Base-by-base conservation (phyloP, 2,888 invertebrate species). In the Lycaena phlaeas region DNA sequence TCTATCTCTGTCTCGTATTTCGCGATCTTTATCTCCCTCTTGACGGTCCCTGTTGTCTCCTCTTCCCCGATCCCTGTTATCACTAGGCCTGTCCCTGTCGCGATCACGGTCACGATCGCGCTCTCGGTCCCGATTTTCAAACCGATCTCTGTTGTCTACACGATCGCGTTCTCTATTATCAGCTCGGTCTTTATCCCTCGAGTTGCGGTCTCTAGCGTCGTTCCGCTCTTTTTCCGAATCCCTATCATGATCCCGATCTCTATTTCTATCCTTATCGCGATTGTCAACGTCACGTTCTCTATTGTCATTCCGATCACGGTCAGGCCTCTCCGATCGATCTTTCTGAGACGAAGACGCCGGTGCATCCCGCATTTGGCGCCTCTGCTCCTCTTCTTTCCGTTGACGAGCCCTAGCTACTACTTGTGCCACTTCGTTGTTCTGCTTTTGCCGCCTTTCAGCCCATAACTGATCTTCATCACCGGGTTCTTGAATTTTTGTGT, bases 361-460 rank as follows among this genome's bases (percentile, higher is more conserved):
- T 52, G 54, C 69, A 37, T 77, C 76, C 1, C 74, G 62, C 71
- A 64, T 85, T 45, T 82, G 81, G 15, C 92, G 87, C 47, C 94
- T 91, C 60, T 96, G 95, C 61, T 95, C 96, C 60, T 96, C 95
- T 60, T 95, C 95, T 56, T 95, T 92, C 17, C 94, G 88, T 61
- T 92, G 92, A 41, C 92, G 90, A 0, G 95, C 95, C 17, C 95
- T 87, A 52, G 94, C 94, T 10, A 94, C 92, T 1, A 92, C 93
- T 42, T 90, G 89, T 6, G 91, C 91, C 36, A 95, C 89, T 59
- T 91, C 91, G 55, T 91, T 88, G 62, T 82, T 84, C 53, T 91
- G 89, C 47, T 90, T 89, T 43, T 88, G 86, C 38, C 92, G 87
- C 43, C 90, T 85, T 59, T 90, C 90, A n/a, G 88, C 87, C 90